A percentile compares a stretch with the other conserved stretches of the same genome.
These are phyloP conservation scores for Diarsia dahlii DNA, from an alignment of 2,888 invertebrate genomes.

Conservation along the genomic window DNA sequence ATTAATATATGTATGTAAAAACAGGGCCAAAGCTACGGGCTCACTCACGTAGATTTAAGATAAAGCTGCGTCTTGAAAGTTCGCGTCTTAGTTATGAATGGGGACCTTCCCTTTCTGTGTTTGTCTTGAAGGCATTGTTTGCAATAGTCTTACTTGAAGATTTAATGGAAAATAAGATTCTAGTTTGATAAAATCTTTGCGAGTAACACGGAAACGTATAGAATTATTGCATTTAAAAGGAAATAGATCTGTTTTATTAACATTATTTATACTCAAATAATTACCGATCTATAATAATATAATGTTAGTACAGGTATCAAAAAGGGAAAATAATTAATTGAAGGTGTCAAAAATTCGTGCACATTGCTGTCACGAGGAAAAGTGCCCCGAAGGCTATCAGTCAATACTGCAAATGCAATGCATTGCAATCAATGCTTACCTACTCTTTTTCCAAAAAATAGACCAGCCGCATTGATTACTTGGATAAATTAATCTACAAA, in stretches of 20 bases:
- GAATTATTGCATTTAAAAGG: not conserved
- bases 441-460: too few relatives aligned
- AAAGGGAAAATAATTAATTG: too few relatives aligned
- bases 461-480: not conserved
- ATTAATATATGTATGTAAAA: constrained; percentile 45
- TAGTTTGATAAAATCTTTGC: not conserved
- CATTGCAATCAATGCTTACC: too few relatives aligned
- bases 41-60: constrained; percentile 25
- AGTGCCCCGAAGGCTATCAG: too few relatives aligned
- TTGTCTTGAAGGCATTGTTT: constrained; percentile 36
- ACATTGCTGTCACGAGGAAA: too few relatives aligned
- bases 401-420: too few relatives aligned
- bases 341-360: too few relatives aligned
- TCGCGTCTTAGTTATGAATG: constrained; percentile 34
- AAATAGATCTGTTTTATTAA: not conserved
- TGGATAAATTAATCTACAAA: not conserved
- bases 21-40: constrained; percentile 30
- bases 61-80: constrained; percentile 32
- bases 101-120: constrained; percentile 44
- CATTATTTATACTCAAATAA: too few relatives aligned
- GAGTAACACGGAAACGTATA: not conserved
- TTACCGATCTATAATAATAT: too few relatives aligned
- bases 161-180: not conserved
- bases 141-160: constrained; percentile 7
- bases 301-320: too few relatives aligned